Percentiles rank a stretch among this genome's conserved stretches.
Evolutionary conservation across 2,888 invertebrate species (phyloP).

Genomic region (Platypus cylindrus): DNA sequence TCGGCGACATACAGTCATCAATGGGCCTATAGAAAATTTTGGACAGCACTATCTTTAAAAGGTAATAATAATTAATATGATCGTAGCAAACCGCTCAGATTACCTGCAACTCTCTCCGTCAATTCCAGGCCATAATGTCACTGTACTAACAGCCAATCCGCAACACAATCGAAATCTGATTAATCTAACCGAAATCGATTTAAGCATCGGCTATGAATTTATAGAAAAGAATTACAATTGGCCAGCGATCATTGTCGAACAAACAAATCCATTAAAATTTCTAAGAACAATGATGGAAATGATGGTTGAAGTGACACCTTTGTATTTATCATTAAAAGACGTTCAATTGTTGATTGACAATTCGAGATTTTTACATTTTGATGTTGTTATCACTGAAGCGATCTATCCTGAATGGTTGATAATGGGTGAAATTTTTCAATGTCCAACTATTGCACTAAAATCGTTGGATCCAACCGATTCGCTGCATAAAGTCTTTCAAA

Average conservation of each 20-base stretch:
- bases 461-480: conserved; percentile 14
- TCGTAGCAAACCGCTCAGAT: too few species aligned
- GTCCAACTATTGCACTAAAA: conserved; percentile 18
- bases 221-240: conserved; percentile 4
- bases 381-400: conserved; percentile 22
- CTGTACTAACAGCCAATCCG: conserved; percentile 35
- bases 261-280: conserved; percentile 1
- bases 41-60: conserved; percentile 33
- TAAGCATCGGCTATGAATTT: conserved; percentile 27
- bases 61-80: background rate
- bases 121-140: conserved; percentile 36
- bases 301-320: background rate
- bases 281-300: background rate
- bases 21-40: conserved; percentile 34
- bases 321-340: background rate
- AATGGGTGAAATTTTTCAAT: conserved; percentile 20
- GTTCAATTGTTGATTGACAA: conserved; percentile 5
- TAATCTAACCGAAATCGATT: conserved; percentile 34
- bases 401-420: conserved; percentile 16
- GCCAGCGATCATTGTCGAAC: background rate
- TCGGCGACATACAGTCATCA: conserved; percentile 35
- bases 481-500: conserved; percentile 17
- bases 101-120: too few species aligned
- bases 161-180: conserved; percentile 28
- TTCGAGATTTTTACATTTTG: conserved; percentile 19